Conservation (phyloP, 2,113 vertebrate genomes). For the Nothoprocta perdicaria region DNA sequence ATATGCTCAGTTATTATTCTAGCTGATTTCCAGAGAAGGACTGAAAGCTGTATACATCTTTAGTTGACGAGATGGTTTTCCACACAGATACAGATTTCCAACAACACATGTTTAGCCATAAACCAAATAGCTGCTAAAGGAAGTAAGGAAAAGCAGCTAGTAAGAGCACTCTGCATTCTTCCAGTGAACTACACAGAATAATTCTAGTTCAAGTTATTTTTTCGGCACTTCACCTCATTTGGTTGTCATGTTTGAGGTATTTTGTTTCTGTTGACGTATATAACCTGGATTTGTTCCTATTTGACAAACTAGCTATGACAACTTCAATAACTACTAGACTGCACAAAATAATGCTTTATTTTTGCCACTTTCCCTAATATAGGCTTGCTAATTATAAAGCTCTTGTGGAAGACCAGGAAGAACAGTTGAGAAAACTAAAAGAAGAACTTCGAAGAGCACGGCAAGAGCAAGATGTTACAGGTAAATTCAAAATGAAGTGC, state of each 20-base stretch:
- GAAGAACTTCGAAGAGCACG: slow-evolving; percentile 83
- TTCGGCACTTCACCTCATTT: neutral
- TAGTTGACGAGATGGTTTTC: too few relatives aligned
- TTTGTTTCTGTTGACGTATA: neutral
- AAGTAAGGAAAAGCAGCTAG: neutral
- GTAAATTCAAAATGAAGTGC: slow-evolving; percentile 73
- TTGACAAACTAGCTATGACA: neutral
- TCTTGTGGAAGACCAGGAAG: slow-evolving; percentile 78
- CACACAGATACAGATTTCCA: neutral
- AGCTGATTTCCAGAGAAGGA: neutral
- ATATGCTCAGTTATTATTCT: neutral
- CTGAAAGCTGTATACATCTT: neutral
- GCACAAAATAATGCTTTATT: neutral
- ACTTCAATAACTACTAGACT: neutral
- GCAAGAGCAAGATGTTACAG: slow-evolving; percentile 81
- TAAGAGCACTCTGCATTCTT: neutral
- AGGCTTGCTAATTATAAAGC: slow-evolving; percentile 78
- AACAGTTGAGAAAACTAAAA: slow-evolving; percentile 81
- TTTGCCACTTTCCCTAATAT: neutral
- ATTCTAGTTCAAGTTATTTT: neutral
- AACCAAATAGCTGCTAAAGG: neutral
- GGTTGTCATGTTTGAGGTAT: too few relatives aligned
- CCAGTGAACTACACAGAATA: neutral
- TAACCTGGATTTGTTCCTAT: neutral
- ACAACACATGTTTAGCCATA: neutral